phyloP scores from a whole-genome alignment of 2,888 invertebrate genomes.

The Hymenopus coronatus region DNA sequence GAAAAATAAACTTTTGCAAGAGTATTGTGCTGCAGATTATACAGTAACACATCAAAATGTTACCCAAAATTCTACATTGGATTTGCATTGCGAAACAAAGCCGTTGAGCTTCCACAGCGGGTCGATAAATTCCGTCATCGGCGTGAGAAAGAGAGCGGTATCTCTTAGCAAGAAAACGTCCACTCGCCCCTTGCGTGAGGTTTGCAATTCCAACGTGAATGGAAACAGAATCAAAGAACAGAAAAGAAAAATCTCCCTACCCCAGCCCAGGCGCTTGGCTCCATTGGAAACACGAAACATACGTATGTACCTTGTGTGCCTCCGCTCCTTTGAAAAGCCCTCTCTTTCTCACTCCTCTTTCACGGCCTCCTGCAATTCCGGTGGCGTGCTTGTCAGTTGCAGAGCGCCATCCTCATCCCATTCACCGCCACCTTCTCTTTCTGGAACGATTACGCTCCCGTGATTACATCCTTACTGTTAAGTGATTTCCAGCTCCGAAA shows the following conservation, averaged over 20 bases:
- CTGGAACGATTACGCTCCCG: not conserved
- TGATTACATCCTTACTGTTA: not conserved
- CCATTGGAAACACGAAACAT: conserved; percentile 17
- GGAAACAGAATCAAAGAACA: conserved; percentile 16
- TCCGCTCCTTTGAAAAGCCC: not conserved
- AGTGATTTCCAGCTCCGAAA: not conserved
- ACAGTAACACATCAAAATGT: too few relatives aligned
- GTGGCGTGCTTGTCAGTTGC: conserved; percentile 2
- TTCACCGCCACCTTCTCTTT: not conserved
- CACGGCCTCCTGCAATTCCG: not conserved
- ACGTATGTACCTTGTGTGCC: not conserved
- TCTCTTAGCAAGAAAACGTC: not conserved
- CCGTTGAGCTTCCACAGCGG: not conserved
- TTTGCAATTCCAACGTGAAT: conserved; percentile 14
- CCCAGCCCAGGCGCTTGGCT: not conserved
- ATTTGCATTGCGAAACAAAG: not conserved
- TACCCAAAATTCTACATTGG: not conserved
- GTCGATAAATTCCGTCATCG: not conserved
- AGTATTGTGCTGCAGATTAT: too few relatives aligned
- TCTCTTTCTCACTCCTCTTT: not conserved
- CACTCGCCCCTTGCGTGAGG: not conserved
- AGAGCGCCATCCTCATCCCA: not conserved
- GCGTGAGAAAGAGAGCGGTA: not conserved
- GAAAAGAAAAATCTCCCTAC: not conserved
- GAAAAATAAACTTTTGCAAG: too few relatives aligned